These are phyloP conservation scores for Pipistrellus nathusii DNA, from an alignment of 2,797 vertebrate genomes.

Conservation along the genomic window DNA sequence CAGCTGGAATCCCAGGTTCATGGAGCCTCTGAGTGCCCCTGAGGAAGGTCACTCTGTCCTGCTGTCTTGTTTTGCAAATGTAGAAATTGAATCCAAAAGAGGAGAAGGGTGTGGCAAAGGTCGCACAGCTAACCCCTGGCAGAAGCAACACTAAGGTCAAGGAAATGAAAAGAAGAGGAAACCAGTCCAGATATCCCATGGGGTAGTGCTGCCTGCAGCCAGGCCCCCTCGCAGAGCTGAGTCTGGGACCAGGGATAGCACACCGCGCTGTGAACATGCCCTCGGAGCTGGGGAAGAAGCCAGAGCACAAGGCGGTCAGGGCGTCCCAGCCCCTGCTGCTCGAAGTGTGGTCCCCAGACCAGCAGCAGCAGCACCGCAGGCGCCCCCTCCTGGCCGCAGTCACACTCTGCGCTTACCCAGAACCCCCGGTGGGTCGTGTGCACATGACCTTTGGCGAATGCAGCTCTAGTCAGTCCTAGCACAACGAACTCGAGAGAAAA, in stretches of 20 bases:
- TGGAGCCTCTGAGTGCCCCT: background rate
- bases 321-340: background rate
- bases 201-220: background rate
- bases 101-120: background rate
- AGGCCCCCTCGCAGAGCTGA: background rate
- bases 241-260: background rate
- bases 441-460: background rate
- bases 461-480: background rate
- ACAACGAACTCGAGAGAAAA: background rate
- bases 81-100: slow-evolving; percentile 31
- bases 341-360: background rate
- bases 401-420: background rate
- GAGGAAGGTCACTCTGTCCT: background rate
- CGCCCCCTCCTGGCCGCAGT: background rate
- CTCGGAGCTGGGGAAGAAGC: background rate
- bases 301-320: background rate
- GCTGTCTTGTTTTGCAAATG: background rate
- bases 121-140: background rate
- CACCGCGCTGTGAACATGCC: background rate
- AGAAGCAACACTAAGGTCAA: slow-evolving; percentile 12
- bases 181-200: background rate
- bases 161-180: background rate
- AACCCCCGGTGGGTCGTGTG: background rate
- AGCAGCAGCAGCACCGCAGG: background rate
- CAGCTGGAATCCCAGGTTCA: background rate